Base-by-base conservation (phyloP, 1,140 invertebrate genomes). In the Bacillus rossius region DNA sequence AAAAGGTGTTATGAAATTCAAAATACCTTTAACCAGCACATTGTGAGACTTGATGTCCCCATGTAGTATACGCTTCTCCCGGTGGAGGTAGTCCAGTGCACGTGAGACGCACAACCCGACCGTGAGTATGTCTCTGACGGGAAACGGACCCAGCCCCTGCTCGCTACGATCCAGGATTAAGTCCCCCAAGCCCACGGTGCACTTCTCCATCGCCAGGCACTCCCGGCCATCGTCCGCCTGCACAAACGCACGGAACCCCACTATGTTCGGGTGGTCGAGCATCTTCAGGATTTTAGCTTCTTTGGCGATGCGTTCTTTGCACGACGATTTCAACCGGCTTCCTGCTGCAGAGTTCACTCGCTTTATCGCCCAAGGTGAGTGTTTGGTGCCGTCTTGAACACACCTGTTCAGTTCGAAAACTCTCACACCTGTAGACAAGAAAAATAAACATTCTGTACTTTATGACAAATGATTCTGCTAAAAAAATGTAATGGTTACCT, bases 11-110 rank as follows among this genome's bases (percentile, higher is more conserved):
- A n/a, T n/a, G n/a, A n/a, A n/a, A n/a, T n/a, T 34, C 29, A 34
- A 34, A 34, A 17, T 54, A 70, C 69, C 69, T 64, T 71, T 72
- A 16, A 77, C 67, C 20, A 94, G 76, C 29, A 94, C 75, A 72
- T 94, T 94, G 60, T 82, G 86, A 56, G 89, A 92, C 73, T 94
- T 94, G 14, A 94, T 75, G 70, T 94, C 91, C 37, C 89, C 88
- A 64, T 94, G 91, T 10, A 94, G 70, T 48, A 92, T 74, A 22
- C 82, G 73, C 23, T 79, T 83, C 57, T 81, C 81, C 8, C 83
- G 81, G 70, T 94, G 91, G 3, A 94, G 74, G 75, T 92, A 94
- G 64, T 87, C 77, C 1, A 94, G 67, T 1, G 87, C 91, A 70
- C 80, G 83, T 2, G 81, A 76, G 48, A 92, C 75, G 69, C 91